Evolutionary conservation across 2,888 invertebrate genomes (phyloP), one percentile per base, ranked within the genome.

Genomic region (Eristalinus sepulchralis): DNA sequence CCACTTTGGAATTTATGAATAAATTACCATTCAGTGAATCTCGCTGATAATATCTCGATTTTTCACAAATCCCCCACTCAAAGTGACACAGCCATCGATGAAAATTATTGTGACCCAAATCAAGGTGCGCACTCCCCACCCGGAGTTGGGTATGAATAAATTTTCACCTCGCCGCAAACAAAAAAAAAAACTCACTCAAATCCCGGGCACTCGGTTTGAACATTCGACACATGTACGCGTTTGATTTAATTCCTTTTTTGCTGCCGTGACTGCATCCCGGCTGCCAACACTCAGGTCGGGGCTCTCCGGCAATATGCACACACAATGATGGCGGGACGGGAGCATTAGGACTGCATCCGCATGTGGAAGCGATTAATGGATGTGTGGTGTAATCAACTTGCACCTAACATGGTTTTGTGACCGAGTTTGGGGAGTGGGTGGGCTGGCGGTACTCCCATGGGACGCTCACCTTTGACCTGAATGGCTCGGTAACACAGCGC

Each of bases 101-200:
- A 72, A 81, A 81, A 81, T 85, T 81, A 85, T 78, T 72, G 73
- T 22, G 73, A 82, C 85, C 85, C 82, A 86, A 82, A 75, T 86
- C 78, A 70, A 36, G 47, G 47, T 66, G 33, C 62, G 4, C 39
- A 11, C 39, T 13, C 75, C 20, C 31, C 9, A n/a, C n/a, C 27
- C 33, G 13, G 34, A 34, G 20, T 20, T 53, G 22, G 33, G 27
- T 27, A 85, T 85, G 82, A 85, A 85, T 82, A 82, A 82, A 82
- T 70, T 85, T 64, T 6, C 57, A 11, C 24, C 27, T 59, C 31
- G 39, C 20, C 39, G 63, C 77, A 70, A 63, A 79, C 31, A 27
- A 63, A 57, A 39, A 59, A 57, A 39, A 66, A 22, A 39, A 31
- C 31, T 34, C 47, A 17, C 47, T 47, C 47, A 8, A 17, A 47